phyloP scores from a whole-genome alignment of 1,140 invertebrate species.

The Eueides isabella region DNA sequence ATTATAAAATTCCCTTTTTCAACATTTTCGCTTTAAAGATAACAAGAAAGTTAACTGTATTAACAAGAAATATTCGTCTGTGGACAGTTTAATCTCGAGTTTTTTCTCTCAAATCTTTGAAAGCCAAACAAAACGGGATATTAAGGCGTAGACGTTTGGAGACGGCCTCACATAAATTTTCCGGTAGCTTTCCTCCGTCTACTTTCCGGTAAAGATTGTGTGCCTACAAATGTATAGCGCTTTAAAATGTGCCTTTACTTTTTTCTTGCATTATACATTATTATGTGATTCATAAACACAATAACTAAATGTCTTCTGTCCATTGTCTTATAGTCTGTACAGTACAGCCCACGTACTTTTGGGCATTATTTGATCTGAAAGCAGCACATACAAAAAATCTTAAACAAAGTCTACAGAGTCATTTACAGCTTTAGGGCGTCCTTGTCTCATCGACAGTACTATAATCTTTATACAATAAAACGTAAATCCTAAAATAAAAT shows the following conservation, averaged over 20 bases:
- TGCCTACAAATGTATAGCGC: neutral
- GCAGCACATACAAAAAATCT: no score
- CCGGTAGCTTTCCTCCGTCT: conserved; percentile 22
- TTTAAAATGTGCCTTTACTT: neutral
- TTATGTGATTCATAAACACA: no score
- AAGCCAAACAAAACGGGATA: conserved; percentile 29
- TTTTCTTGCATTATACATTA: neutral
- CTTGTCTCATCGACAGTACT: no score
- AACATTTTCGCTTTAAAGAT: neutral
- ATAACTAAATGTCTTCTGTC: no score
- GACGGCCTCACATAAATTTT: conserved; percentile 28
- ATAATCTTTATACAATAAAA: neutral
- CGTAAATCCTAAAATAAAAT: neutral
- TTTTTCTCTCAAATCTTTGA: conserved; percentile 24
- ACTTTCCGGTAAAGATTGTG: neutral
- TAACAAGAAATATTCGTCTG: conserved; percentile 10
- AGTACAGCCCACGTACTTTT: no score
- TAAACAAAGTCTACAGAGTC: no score
- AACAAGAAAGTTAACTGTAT: neutral
- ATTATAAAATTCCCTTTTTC: no score
- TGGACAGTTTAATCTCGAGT: conserved; percentile 3
- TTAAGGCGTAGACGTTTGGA: conserved; percentile 24
- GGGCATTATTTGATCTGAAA: no score
- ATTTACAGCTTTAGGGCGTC: no score
- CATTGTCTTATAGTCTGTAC: no score